A percentile compares a stretch with the other conserved stretches of the same genome.
Evolutionary conservation across 2,113 vertebrate genomes (phyloP).

Genomic region (Corynorhinus townsendii): DNA sequence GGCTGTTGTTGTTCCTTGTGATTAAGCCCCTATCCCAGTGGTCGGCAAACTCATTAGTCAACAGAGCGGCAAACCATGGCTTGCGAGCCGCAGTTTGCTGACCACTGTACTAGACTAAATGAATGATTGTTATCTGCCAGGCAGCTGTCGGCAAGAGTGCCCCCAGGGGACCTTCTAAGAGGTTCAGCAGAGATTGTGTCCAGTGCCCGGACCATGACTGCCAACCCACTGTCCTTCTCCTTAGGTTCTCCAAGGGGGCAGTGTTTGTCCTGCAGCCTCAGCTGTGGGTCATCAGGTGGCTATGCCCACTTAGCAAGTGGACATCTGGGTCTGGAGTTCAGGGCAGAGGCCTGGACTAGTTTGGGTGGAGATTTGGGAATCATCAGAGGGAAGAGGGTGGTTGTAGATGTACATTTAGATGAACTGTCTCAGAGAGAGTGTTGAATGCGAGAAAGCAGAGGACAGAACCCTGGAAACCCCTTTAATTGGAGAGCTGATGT

Average conservation of each 20-base stretch:
- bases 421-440: background rate
- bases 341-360: background rate
- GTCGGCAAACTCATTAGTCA: no score
- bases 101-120: background rate
- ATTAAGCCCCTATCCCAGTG: no score
- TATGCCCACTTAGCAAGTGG: no score
- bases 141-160: background rate
- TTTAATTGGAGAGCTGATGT: background rate
- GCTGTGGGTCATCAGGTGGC: background rate
- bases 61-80: no score
- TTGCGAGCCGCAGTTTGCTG: no score
- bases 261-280: background rate
- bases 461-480: background rate
- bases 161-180: background rate
- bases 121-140: background rate
- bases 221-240: background rate
- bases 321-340: background rate
- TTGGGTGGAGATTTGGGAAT: background rate
- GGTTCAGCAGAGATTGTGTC: background rate
- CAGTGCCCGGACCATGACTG: background rate
- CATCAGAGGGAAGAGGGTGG: background rate
- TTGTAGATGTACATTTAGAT: background rate
- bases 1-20: no score
- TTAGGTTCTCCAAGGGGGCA: background rate
- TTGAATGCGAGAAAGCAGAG: background rate